Conservation (phyloP, 2,113 vertebrate genomes). For the Eulemur rufifrons region DNA sequence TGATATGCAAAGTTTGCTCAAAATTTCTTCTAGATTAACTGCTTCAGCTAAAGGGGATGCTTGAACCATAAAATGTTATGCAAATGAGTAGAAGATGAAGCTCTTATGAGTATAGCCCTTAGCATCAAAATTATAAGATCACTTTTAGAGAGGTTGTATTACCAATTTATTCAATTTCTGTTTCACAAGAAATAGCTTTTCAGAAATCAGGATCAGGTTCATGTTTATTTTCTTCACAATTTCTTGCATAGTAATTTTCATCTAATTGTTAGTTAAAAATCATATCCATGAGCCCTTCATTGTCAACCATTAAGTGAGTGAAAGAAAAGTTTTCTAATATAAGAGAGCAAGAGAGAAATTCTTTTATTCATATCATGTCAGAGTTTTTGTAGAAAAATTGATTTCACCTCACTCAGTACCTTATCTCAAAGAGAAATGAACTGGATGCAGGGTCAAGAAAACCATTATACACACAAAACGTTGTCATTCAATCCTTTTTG, state of each 20-base stretch:
- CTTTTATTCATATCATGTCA: neutral
- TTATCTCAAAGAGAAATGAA: slow-evolving; percentile 24
- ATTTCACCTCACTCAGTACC: neutral
- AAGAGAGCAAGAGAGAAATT: neutral
- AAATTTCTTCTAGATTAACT: neutral
- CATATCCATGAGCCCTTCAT: neutral
- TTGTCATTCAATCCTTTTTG: neutral
- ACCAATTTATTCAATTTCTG: neutral
- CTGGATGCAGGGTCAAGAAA: neutral
- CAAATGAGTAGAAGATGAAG: neutral
- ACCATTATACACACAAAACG: neutral
- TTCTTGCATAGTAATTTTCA: neutral
- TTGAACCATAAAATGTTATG: neutral
- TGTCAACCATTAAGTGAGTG: neutral
- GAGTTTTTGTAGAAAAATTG: slow-evolving; percentile 1
- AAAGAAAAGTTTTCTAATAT: neutral
- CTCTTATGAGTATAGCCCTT: neutral
- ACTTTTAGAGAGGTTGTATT: neutral
- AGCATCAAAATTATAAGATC: neutral
- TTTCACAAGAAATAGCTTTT: slow-evolving; percentile 8
- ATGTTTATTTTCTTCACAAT: slow-evolving; percentile 22
- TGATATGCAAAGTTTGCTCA: neutral
- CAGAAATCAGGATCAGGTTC: neutral
- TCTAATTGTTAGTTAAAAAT: neutral
- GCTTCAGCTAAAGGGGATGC: neutral